Evolutionary conservation across 2,113 vertebrate genomes (phyloP).

Genomic region (Plotosus lineatus): DNA sequence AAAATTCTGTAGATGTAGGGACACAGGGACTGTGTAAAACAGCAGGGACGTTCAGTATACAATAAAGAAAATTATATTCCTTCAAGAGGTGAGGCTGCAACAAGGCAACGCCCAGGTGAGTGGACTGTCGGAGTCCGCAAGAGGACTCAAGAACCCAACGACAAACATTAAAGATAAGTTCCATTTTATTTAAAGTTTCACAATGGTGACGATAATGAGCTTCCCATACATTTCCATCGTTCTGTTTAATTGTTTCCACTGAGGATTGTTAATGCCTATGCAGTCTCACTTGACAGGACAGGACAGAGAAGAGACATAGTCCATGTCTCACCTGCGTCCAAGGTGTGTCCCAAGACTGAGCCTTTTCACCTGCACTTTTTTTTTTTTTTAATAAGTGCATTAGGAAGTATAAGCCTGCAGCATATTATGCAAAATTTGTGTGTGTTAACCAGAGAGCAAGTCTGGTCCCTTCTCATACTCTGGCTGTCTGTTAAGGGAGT

Average conservation of each 20-base stretch:
- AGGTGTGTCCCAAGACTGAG: conserved; percentile 20
- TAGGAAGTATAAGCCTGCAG: background rate
- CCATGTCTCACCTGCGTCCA: conserved; percentile 33
- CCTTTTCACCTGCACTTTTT: background rate
- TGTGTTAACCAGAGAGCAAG: background rate
- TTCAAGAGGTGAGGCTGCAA: conserved; percentile 12
- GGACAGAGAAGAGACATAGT: conserved; percentile 33
- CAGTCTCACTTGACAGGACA: conserved; percentile 42
- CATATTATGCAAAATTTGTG: background rate
- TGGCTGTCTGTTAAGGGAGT: conserved; percentile 20
- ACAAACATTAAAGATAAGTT: background rate
- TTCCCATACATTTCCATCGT: conserved; percentile 41
- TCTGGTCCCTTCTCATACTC: background rate
- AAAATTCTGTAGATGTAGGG: background rate
- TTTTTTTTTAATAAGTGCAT: conserved; percentile 14
- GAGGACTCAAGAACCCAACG: conserved; percentile 10
- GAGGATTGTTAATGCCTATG: conserved; percentile 54
- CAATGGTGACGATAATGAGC: conserved; percentile 21
- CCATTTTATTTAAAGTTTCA: background rate
- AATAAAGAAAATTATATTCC: conserved; percentile 17
- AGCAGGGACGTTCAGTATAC: conserved; percentile 18
- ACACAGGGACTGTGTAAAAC: conserved; percentile 41
- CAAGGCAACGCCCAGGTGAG: background rate
- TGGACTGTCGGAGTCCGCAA: background rate
- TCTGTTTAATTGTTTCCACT: conserved; percentile 57